Conservation (phyloP, 2,888 invertebrate genomes). For the Eristalis pertinax region DNA sequence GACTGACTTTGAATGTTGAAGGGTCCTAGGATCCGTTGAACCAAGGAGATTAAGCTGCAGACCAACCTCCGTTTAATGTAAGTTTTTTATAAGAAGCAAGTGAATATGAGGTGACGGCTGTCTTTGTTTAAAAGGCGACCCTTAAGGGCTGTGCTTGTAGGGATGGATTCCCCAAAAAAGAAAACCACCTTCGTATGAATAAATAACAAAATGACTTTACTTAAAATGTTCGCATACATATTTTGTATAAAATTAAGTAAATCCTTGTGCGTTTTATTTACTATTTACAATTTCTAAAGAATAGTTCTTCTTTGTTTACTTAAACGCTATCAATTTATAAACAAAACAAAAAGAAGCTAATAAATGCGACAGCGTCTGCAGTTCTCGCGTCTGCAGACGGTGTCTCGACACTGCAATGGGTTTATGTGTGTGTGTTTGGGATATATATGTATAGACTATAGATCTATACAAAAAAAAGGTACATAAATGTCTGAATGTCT, state of each 20-base stretch:
- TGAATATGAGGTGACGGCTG: too few relatives aligned
- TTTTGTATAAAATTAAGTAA: conserved; percentile 41
- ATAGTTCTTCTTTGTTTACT: conserved; percentile 1
- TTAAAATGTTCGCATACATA: not conserved
- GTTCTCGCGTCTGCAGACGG: not conserved
- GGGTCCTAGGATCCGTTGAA: too few relatives aligned
- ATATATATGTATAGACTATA: conserved; percentile 15
- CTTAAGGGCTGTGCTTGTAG: too few relatives aligned
- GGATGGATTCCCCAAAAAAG: not conserved
- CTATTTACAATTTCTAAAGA: conserved; percentile 13
- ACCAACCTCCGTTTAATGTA: too few relatives aligned
- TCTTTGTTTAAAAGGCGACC: too few relatives aligned
- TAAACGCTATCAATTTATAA: conserved; percentile 37
- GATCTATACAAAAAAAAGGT: conserved; percentile 39
- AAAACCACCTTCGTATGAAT: not conserved
- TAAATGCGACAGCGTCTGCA: conserved; percentile 7
- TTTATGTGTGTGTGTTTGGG: not conserved
- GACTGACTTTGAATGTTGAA: too few relatives aligned
- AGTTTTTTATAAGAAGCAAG: too few relatives aligned
- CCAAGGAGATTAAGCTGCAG: too few relatives aligned
- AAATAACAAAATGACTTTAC: conserved; percentile 1
- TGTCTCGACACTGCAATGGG: not conserved
- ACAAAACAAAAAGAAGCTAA: conserved; percentile 38
- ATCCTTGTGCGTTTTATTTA: conserved; percentile 17
- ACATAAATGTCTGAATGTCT: conserved; percentile 39